Evolutionary conservation across 2,797 vertebrate species (phyloP), one percentile per base, ranked within the genome.

Genomic region (Erethizon dorsatum): DNA sequence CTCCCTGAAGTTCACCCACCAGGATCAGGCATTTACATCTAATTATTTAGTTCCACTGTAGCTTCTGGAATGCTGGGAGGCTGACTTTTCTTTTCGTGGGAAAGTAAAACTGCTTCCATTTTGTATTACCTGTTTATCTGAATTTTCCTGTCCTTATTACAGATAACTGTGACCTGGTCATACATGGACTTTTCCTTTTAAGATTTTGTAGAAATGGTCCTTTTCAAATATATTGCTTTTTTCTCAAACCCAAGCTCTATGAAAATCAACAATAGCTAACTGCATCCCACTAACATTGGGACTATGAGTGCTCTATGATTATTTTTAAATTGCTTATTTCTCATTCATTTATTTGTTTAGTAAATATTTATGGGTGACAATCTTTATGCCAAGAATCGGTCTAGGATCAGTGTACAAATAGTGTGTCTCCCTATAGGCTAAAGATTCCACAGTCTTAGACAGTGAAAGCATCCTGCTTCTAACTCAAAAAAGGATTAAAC

Each of bases 381-480:
- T 33, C 37, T 78, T 28, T 78, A 20, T 85, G 71, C 37, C 47
- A 83, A 15, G 8, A 10, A 5, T 78, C 41, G 2, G 10, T 31
- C 56, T 22, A n/a, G 22, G 6, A 61, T 41, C 18, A 33, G 33
- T 10, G 9, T 26, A 26, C 13, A 67, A 90, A 26, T 17, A 71
- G 3, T 50, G 75, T 8, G 18, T 85, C 6, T 84, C 33, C 20
- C 47, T 24, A 54, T 57, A 84, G 54, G 33, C 65, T 75, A 31
- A 69, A 31, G 4, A 61, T 33, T 24, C 41, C 67, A 65, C 0
- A 8, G 73, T 73, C n/a, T 80, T 67, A 41, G 47, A 79, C 22
- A 92, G 57, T 73, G 79, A 95, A 96, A 73, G 31, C 13, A 61
- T 65, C 31, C 82, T 80, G 15, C 15, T 88, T 93, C 75, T 87